These are phyloP conservation scores for Sebastes baramenuke DNA, from an alignment of 2,797 vertebrate genomes.

Conservation along the genomic window DNA sequence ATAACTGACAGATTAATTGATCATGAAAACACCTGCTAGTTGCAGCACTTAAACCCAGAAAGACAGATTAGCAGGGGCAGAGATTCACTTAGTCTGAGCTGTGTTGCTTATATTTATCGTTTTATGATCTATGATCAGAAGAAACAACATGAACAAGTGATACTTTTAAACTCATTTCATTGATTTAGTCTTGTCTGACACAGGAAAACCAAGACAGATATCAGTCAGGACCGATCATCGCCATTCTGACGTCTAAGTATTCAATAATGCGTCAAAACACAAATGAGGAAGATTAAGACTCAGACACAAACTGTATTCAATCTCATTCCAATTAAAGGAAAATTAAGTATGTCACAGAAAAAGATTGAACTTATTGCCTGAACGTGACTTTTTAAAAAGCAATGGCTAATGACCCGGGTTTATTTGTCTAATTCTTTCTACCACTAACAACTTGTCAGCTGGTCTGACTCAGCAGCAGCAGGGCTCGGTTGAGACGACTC, in stretches of 20 bases:
- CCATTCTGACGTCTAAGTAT: neutral
- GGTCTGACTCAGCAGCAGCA: constrained; percentile 63
- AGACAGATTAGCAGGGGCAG: neutral
- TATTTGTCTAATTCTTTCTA: constrained; percentile 37
- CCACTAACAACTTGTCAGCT: constrained; percentile 15
- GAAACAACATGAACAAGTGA: neutral
- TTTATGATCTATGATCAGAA: neutral
- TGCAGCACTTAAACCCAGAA: neutral
- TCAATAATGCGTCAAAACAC: neutral
- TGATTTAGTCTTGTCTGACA: neutral
- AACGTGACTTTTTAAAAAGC: constrained; percentile 16
- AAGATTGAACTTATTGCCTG: neutral
- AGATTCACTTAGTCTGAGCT: neutral
- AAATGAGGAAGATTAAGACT: neutral
- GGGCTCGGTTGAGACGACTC: constrained; percentile 36
- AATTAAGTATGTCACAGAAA: neutral
- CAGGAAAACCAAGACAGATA: neutral
- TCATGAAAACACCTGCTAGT: neutral
- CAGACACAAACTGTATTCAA: neutral
- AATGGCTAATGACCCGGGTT: neutral
- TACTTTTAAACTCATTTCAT: neutral
- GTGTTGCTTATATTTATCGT: neutral
- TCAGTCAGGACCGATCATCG: neutral
- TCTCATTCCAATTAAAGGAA: neutral
- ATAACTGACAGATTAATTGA: neutral